Evolutionary conservation across 2,888 invertebrate species (phyloP).

Genomic region (Pseudanteris insignis): DNA sequence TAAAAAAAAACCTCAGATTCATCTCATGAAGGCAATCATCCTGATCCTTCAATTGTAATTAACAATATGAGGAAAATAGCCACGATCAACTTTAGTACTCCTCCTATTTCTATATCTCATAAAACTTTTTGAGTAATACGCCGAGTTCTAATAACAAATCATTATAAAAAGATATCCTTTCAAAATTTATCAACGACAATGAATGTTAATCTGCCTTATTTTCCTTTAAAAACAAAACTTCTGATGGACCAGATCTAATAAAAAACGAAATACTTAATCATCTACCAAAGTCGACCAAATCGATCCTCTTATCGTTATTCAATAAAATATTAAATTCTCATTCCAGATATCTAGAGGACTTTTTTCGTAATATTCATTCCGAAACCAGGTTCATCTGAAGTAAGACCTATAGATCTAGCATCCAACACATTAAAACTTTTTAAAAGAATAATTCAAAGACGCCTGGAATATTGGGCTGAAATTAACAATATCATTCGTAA

Average conservation of each 20-base stretch:
- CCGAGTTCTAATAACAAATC: not conserved
- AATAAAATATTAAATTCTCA: not conserved
- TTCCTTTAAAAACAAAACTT: not conserved
- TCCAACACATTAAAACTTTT: conserved; percentile 4
- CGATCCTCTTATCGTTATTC: not conserved
- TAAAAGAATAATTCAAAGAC: conserved; percentile 9
- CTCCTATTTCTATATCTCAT: not conserved
- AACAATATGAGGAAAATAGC: not conserved
- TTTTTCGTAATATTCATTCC: not conserved
- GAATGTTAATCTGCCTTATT: not conserved
- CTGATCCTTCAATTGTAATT: not conserved
- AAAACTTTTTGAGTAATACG: not conserved
- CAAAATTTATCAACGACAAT: not conserved
- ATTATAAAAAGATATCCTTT: not conserved
- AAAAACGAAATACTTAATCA: not conserved
- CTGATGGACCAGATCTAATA: conserved; percentile 2
- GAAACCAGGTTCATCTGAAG: conserved; percentile 5
- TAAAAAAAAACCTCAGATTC: not conserved
- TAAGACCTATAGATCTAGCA: conserved; percentile 9
- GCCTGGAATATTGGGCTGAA: not conserved
- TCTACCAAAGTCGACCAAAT: not conserved
- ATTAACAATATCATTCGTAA: not conserved
- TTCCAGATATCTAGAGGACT: not conserved
- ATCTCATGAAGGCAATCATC: not conserved
- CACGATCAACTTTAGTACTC: not conserved